These are phyloP conservation scores for Xiphophorus hellerii DNA, from an alignment of 2,113 vertebrate species.

Conservation along the genomic window DNA sequence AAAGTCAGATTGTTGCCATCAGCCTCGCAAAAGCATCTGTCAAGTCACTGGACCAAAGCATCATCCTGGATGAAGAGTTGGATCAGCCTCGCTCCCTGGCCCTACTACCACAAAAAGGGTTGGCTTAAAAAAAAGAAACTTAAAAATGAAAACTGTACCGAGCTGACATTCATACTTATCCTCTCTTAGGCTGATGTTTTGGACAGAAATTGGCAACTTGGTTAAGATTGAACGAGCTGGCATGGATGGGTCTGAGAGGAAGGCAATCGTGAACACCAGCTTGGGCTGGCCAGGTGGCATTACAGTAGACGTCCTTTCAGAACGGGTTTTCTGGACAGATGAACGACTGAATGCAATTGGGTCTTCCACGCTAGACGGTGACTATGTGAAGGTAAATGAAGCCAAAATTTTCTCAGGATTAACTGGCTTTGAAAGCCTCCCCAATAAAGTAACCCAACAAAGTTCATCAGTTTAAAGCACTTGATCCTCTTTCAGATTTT, in stretches of 20 bases:
- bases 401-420: neutral
- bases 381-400: slow-evolving; percentile 76
- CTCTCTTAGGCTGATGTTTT: slow-evolving; percentile 87
- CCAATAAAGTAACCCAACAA: neutral
- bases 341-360: slow-evolving; percentile 85
- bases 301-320: slow-evolving; percentile 82
- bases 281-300: slow-evolving; percentile 89
- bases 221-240: slow-evolving; percentile 86
- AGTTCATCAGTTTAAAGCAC: neutral
- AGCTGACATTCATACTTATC: neutral
- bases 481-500: slow-evolving; percentile 76
- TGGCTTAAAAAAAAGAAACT: slow-evolving; percentile 10
- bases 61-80: slow-evolving; percentile 85
- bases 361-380: slow-evolving; percentile 86
- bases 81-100: slow-evolving; percentile 85
- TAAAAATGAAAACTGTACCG: neutral
- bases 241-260: slow-evolving; percentile 88
- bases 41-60: slow-evolving; percentile 69
- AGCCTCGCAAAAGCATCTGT: slow-evolving; percentile 65
- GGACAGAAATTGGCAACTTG: slow-evolving; percentile 86
- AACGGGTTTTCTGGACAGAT: slow-evolving; percentile 91
- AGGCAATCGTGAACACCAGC: slow-evolving; percentile 76
- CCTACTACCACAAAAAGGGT: slow-evolving; percentile 88
- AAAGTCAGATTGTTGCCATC: slow-evolving; percentile 84
- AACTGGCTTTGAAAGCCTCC: neutral